Base-by-base conservation (phyloP, 1,140 invertebrate species). In the Atta texana region DNA sequence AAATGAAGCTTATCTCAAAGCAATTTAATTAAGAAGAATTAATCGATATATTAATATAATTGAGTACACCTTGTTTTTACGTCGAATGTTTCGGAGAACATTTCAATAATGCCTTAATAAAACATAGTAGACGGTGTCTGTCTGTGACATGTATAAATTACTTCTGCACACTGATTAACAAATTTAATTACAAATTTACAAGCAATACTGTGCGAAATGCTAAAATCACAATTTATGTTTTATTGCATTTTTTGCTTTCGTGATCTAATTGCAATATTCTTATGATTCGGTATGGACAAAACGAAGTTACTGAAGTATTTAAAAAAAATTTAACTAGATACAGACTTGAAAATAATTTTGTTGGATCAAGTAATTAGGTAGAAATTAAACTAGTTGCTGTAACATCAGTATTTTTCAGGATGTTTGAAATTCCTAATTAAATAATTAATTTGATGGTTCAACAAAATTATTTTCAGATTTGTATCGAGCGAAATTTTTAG, bases 141-240 rank as follows among this genome's bases (percentile, higher is more conserved):
- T 75, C n/a, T 39, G n/a, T 39, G 14, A 31, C 7, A 0, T 16
- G 0, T 57, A 16, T 7, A 61, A 39, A 64, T 63, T 34, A 53
- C 31, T 53, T 74, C 10, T 31, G 2, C 0, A n/a, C 12, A 14
- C 44, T 39, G 14, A 61, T 61, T 39, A 24, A 7, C n/a, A 39
- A 39, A 57, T 59, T 28, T 39, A 21, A 61, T 63, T 44, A 12
- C 3, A 24, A 63, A 63, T 63, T 63, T 49, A 14, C 39, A 8
- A 8, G 10, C 14, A 12, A 44, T 0, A 31, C 8, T 8, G 28
- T 0, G 21, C 34, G 21, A 63, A 34, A 49, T 3, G 0, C 0
- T 24, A 28, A 59, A 61, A 10, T 77, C 10, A 10, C 21, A 59
- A n/a, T 16, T 57, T 61, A 31, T 31, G 72, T 80, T 61, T 59